Base-by-base conservation (phyloP, 2,888 invertebrate species). In the Ennomos fuscantarius region DNA sequence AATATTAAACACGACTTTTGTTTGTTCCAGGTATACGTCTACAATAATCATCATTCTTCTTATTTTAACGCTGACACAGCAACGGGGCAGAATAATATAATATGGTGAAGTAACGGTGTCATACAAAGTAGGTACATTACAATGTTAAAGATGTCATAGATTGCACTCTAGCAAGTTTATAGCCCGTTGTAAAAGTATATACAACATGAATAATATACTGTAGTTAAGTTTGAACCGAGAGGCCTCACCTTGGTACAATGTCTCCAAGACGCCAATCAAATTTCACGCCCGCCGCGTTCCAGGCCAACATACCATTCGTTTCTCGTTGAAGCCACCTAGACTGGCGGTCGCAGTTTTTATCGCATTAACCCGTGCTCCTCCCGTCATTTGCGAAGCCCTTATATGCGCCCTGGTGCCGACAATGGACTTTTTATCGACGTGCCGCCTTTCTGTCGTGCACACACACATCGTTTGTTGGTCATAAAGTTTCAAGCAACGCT, bases 351-450 rank as follows among this genome's bases (percentile, higher is more conserved):
- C 76, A 77, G 79, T 88, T 89, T 88, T 88, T 89, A 89, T 89
- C 85, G 78, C 74, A 72, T 77, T 76, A 81, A 75, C 79, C 80
- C 74, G 70, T 75, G 78, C 76, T 84, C 74, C 77, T 80, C 80
- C 69, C 76, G 81, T 86, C 86, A 83, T 87, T 87, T 88, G 81
- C 79, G 80, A 79, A 83, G 74, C 81, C 80, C 81, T 78, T 80
- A 24, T 24, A 82, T 79, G 78, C 75, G 78, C 67, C 72, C 74
- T 74, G 83, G 82, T 85, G 84, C 81, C 82, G 82, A 81, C 85
- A 84, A 86, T 86, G 84, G 84, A 76, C 74, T 84, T 87, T 89
- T 89, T 89, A 87, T 88, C 85, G 83, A 67, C 78, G 72, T 72
- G 77, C 81, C 78, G 79, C 74, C 77, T 83, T 81, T 80, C 81